Evolutionary conservation across 2,797 vertebrate genomes (phyloP), one percentile per base, ranked within the genome.

Genomic region (Pangasius djambal): DNA sequence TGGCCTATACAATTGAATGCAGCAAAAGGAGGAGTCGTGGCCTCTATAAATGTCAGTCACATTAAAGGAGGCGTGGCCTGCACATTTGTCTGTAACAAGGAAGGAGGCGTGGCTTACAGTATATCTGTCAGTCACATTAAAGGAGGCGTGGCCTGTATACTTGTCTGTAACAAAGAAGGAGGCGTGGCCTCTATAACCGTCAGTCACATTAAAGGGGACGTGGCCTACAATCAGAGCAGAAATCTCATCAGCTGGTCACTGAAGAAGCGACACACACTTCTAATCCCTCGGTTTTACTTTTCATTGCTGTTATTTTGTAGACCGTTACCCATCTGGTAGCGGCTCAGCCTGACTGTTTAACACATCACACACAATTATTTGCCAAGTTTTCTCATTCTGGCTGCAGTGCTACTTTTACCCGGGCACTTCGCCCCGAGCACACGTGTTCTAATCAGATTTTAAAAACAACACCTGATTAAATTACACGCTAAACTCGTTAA

Each of bases 391-490:
- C 81, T 83, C 81, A 83, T 44, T 83, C 81, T 16, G 52, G 20
- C 52, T 59, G 78, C 31, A 6, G n/a, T 59, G n/a, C 31, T 81
- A 28, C 48, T 31, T 69, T 85, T 85, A 55, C 55, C 52, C n/a
- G 20, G 63, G 81, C 37, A 16, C 34, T 16, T 40, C 15, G 59
- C 81, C 81, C 81, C 59, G 8, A 63, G 65, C 83, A 85, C 61
- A 55, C 4, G 28, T 25, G 57, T 48, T 86, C 79, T 91, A 86
- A 89, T 91, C 89, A 88, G 87, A 86, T 85, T 86, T 88, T 50
- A 67, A 55, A 87, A 90, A 88, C 78, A 90, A 87, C 89, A 86
- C 87, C 88, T 88, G 87, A 88, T 92, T 90, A 67, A 89, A 91
- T 90, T 72, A 90, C 65, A 85, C 84, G 8, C 52, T 85, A 89